Evolutionary conservation across 2,797 vertebrate species (phyloP).

Genomic region (Apogon hyalosoma): DNA sequence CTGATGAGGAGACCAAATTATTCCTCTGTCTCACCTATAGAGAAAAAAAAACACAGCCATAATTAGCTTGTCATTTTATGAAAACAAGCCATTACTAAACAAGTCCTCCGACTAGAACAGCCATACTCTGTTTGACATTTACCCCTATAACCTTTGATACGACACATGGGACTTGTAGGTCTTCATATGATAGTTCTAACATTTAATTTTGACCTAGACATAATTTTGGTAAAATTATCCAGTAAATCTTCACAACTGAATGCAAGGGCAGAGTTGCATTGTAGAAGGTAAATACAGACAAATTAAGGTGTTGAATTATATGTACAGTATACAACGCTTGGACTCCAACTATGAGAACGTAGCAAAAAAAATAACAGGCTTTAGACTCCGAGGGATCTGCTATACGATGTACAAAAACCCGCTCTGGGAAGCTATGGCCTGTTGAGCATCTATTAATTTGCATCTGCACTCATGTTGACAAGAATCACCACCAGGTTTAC

Average conservation of each 20-base stretch:
- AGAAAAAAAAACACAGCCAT: no score
- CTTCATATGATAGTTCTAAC: no score
- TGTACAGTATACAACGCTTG: constrained; percentile 11
- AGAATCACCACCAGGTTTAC: constrained; percentile 91
- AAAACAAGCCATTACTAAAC: no score
- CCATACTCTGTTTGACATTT: no score
- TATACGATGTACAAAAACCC: constrained; percentile 53
- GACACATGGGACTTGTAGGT: no score
- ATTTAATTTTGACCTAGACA: neutral
- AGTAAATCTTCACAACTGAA: constrained; percentile 78
- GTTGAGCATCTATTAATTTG: constrained; percentile 93
- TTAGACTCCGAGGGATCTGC: constrained; percentile 39
- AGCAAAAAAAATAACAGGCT: constrained; percentile 32
- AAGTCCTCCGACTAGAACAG: no score
- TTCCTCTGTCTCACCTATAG: no score
- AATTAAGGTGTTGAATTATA: constrained; percentile 8
- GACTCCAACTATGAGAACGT: constrained; percentile 7
- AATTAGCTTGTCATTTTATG: no score
- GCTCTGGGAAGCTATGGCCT: constrained; percentile 83
- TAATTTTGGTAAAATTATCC: constrained; percentile 34
- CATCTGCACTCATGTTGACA: constrained; percentile 88
- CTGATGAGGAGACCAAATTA: no score
- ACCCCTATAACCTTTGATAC: no score
- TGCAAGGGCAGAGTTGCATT: constrained; percentile 22
- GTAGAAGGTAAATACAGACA: neutral